Base-by-base conservation (phyloP, 2,797 vertebrate species). In the Coregonus suidteri region DNA sequence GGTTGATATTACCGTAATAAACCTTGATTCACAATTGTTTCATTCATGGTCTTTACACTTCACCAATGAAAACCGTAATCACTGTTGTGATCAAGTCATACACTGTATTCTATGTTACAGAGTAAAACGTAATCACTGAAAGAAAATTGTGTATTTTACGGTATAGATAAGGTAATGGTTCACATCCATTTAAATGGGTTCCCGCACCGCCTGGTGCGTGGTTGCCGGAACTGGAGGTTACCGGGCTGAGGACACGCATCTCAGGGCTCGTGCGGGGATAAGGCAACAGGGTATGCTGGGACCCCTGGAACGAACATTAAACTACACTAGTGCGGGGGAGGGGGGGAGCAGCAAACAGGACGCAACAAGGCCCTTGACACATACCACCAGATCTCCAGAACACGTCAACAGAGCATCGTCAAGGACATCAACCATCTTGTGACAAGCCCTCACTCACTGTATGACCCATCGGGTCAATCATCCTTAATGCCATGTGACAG, bases 401-500 rank as follows among this genome's bases (percentile, higher is more conserved):
- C 4, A 13, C 25, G 68, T 75, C 71, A 75, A 15, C n/a, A 70
- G 72, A 20, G 14, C 6, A 51, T 51, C 11, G 37, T 7, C 20
- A 72, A 65, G 56, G 51, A 69, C 64, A 71, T 71, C 54, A 74
- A 52, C 41, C 41, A 70, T 66, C 16, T 72, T 75, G 1, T 56
- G 66, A 77, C 37, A 47, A 31, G 54, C 77, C 69, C 34, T 79
- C 75, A 59, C 56, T 74, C 41, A 52, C 53, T 53, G 56, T 18
- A 66, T 75, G 76, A 78, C 71, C 30, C 20, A 65, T 78, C 0
- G 75, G 74, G 81, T 62, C 37, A 67, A 16, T 81, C 72, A 41
- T 52, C 13, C 4, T 77, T 51, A 75, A 71, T 69, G 11, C 4
- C 41, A 82, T 51, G 67, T 79, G 73, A 74, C 78, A 51, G 52